Evolutionary conservation across 1,140 invertebrate species (phyloP).

Genomic region (Pogonognathellus flavescens): DNA sequence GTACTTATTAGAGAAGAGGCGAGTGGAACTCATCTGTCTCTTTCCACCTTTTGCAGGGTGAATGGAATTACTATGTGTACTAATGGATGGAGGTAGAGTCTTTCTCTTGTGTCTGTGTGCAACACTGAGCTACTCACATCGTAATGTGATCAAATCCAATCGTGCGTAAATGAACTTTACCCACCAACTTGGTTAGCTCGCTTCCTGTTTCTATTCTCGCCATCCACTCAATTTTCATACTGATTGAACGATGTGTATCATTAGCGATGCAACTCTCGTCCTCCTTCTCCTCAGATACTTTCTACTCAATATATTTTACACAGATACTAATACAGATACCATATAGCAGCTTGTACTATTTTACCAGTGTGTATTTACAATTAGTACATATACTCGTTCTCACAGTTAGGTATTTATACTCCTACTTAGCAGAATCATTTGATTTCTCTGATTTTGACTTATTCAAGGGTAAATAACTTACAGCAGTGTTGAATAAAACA

Average conservation of each 20-base stretch:
- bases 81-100: neutral
- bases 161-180: conserved; percentile 35
- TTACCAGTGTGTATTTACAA: too few species aligned
- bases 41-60: conserved; percentile 24
- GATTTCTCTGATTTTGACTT: too few species aligned
- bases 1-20: conserved; percentile 13
- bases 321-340: neutral
- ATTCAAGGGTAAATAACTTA: too few species aligned
- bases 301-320: neutral
- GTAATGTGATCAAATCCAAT: conserved; percentile 42
- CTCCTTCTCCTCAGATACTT: neutral
- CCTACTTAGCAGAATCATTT: too few species aligned
- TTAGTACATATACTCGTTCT: neutral
- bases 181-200: neutral
- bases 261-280: conserved; percentile 5
- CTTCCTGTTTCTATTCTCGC: too few species aligned
- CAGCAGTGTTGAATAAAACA: too few species aligned
- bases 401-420: neutral
- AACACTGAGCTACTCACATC: neutral
- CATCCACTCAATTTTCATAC: neutral
- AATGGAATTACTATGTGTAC: neutral
- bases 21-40: conserved; percentile 21
- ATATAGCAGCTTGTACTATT: neutral
- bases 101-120: too few species aligned
- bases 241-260: neutral